Percentiles rank a stretch among this genome's conserved stretches.
Evolutionary conservation across 2,113 vertebrate species (phyloP).

Genomic region (Pomatorhinus ruficollis): DNA sequence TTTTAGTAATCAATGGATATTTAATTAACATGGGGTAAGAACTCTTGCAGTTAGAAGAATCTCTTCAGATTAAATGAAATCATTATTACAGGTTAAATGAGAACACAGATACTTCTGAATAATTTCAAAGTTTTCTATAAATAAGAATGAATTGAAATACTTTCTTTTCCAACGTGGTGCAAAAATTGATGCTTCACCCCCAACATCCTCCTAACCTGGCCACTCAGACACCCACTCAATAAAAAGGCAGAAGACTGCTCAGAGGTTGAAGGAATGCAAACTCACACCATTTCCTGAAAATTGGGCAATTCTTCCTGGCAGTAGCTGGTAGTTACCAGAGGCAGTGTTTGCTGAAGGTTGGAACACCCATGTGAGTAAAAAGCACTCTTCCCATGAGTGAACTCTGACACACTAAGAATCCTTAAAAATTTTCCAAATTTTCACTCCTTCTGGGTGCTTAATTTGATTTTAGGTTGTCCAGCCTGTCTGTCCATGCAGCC

Average conservation of each 20-base stretch:
- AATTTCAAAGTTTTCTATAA: not conserved
- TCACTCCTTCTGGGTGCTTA: not conserved
- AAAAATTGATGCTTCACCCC: not conserved
- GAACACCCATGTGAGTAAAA: not conserved
- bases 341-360: not conserved
- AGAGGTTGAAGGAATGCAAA: not conserved
- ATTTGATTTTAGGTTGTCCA: not conserved
- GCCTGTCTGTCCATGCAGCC: not conserved
- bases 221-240: not conserved
- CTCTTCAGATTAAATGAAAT: conserved; percentile 21
- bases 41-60: not conserved
- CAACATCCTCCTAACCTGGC: not conserved
- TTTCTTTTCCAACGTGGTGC: not conserved
- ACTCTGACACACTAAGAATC: not conserved
- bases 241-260: not conserved
- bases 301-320: conserved; percentile 7
- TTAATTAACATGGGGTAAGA: conserved; percentile 21
- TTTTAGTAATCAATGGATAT: conserved; percentile 32
- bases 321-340: not conserved
- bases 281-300: not conserved
- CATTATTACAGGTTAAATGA: not conserved
- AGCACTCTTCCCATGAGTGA: not conserved
- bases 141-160: not conserved
- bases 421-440: not conserved
- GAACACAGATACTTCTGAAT: not conserved